A percentile compares a stretch with the other conserved stretches of the same genome.
Conservation (phyloP, 2,888 invertebrate genomes). For the Rhodophaea formosa region DNA sequence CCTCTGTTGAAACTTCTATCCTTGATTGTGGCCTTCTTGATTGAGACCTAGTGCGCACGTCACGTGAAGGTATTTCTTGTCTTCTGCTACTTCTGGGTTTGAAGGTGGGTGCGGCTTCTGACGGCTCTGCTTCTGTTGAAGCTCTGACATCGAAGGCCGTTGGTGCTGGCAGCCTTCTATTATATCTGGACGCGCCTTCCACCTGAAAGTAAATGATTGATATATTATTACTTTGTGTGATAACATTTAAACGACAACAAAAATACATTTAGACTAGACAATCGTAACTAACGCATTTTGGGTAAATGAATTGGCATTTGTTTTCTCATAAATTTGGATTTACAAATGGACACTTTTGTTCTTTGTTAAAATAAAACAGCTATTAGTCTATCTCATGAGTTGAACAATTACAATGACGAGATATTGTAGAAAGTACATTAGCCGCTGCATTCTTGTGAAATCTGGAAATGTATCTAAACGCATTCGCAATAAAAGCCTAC, state of each 20-base stretch:
- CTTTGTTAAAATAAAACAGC: too few species aligned
- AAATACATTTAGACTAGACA: too few species aligned
- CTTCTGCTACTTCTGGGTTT: constrained; percentile 56
- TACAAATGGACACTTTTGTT: too few species aligned
- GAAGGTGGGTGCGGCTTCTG: constrained; percentile 50
- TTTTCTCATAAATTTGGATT: too few species aligned
- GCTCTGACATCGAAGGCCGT: constrained; percentile 43
- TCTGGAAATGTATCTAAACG: constrained; percentile 37
- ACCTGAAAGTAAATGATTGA: constrained; percentile 49
- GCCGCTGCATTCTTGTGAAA: constrained; percentile 39
- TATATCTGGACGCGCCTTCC: constrained; percentile 52
- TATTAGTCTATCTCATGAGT: background rate
- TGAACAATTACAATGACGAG: background rate
- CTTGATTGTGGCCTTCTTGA: constrained; percentile 43
- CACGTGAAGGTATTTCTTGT: constrained; percentile 47
- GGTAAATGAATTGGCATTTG: too few species aligned
- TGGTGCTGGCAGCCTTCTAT: constrained; percentile 53
- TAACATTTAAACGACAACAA: too few species aligned
- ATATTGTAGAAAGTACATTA: constrained; percentile 13
- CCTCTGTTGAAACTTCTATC: constrained; percentile 34
- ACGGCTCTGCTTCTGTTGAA: constrained; percentile 39
- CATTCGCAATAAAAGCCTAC: constrained; percentile 38
- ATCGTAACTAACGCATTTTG: too few species aligned
- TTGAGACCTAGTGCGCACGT: constrained; percentile 49
- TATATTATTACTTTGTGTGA: background rate